Evolutionary conservation across 2,797 vertebrate species (phyloP).

Genomic region (Danio kyathit): DNA sequence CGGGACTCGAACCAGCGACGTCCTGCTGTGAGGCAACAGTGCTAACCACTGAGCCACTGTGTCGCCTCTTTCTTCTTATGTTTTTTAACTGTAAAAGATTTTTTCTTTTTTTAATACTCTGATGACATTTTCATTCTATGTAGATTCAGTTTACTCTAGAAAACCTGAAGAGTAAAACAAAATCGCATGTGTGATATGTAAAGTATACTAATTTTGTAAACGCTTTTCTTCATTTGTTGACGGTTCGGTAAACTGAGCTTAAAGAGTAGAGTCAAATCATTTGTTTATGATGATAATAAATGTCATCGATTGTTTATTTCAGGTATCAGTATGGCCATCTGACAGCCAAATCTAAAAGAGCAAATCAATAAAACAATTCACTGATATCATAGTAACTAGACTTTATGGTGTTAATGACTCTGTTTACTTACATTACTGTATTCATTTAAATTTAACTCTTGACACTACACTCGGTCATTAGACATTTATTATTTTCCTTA

Average conservation of each 20-base stretch:
- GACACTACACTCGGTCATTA: neutral
- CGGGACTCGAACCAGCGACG: too few relatives aligned
- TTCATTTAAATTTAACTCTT: neutral
- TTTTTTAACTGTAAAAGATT: too few relatives aligned
- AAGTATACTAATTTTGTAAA: neutral
- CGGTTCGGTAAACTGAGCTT: neutral
- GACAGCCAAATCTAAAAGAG: neutral
- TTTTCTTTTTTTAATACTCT: too few relatives aligned
- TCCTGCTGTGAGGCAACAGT: too few relatives aligned
- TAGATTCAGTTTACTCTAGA: neutral
- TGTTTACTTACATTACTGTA: neutral
- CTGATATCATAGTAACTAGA: neutral
- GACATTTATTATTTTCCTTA: too few relatives aligned
- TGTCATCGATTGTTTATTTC: slow-evolving; percentile 1
- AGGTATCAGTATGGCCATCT: neutral
- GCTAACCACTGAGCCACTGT: too few relatives aligned
- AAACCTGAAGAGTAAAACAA: too few relatives aligned
- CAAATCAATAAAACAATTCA: neutral
- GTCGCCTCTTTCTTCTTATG: too few relatives aligned
- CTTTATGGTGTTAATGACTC: neutral
- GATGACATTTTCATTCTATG: too few relatives aligned
- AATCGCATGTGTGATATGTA: neutral
- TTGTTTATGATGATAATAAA: too few relatives aligned
- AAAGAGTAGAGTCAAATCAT: too few relatives aligned
- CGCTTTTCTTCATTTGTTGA: neutral